These are phyloP conservation scores for Ellobius talpinus DNA, from an alignment of 2,113 vertebrate genomes.

Conservation along the genomic window DNA sequence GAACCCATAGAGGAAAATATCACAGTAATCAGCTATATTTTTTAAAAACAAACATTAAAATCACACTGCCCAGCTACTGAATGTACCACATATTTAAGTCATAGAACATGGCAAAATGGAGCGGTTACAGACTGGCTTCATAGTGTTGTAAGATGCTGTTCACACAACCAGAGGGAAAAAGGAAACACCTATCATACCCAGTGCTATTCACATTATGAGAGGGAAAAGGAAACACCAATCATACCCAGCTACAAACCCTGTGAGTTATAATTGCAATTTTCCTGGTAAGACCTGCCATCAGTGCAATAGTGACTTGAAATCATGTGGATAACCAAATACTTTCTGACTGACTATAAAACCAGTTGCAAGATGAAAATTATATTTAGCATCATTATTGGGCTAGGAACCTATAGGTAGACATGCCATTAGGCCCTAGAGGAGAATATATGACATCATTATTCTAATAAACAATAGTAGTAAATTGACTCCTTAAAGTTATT, in stretches of 20 bases:
- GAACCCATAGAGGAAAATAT: not conserved
- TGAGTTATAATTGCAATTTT: not conserved
- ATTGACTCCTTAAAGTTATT: not conserved
- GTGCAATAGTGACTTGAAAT: not conserved
- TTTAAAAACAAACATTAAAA: not conserved
- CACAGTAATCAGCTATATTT: not conserved
- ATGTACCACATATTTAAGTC: not conserved
- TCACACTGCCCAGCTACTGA: not conserved
- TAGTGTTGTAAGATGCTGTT: not conserved
- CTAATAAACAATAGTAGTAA: not conserved
- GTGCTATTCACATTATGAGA: not conserved
- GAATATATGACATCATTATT: not conserved
- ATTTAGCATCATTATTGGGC: not conserved
- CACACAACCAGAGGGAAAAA: not conserved
- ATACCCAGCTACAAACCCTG: not conserved
- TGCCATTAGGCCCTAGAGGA: not conserved
- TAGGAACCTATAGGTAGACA: not conserved
- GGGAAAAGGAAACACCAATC: not conserved
- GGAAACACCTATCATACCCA: not conserved
- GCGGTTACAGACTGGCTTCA: not conserved
- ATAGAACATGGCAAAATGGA: not conserved
- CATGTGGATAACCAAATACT: not conserved
- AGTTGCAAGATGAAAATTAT: not conserved
- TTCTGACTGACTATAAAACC: not conserved
- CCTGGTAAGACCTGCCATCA: not conserved